Evolutionary conservation across 1,140 invertebrate species (phyloP), one percentile per base, ranked within the genome.

Genomic region (Cephus cinctus): DNA sequence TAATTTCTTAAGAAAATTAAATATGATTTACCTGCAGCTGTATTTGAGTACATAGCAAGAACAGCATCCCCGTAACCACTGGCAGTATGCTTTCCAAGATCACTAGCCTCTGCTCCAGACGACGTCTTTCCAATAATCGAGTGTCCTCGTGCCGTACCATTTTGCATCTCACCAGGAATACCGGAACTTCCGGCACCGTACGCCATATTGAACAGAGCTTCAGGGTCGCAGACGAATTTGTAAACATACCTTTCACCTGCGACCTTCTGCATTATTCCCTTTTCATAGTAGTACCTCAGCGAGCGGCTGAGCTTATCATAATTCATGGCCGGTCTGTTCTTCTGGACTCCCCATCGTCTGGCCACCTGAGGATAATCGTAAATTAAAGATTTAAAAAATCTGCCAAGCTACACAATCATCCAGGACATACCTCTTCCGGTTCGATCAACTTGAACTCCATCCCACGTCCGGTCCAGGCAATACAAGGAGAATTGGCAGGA

Each of bases 191-290:
- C 58, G 9, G 64, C 50, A 39, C 78, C 76, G 61, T 82, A 82
- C 4, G 90, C 89, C 88, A 94, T 92, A 47, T 88, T 91, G 75
- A 95, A 94, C 0, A 96, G 78, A 0, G 92, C 91, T 57, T 96
- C 92, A 2, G 92, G 93, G 73, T 95, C 92, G 74, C 93, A 96
- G 0, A 96, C 92, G 67, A 96, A 97, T 71, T 94, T 94, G 75
- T 97, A 97, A 8, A 97, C 94, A 76, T 96, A 96, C 53, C 94
- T 82, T 71, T 97, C 93, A 1, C 94, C 92, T 42, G 94, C 92
- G 0, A 97, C 95, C 77, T 98, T 98, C 69, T 96, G 94, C 90
- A 98, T 98, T 66, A 98, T 98, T 16, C 94, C 94, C 72, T 97
- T 97, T 73, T 98, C 94, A 69, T 98, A 98, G 64, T 98, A 98